Evolutionary conservation across 2,113 vertebrate species (phyloP).

Genomic region (Atrichornis clamosus): DNA sequence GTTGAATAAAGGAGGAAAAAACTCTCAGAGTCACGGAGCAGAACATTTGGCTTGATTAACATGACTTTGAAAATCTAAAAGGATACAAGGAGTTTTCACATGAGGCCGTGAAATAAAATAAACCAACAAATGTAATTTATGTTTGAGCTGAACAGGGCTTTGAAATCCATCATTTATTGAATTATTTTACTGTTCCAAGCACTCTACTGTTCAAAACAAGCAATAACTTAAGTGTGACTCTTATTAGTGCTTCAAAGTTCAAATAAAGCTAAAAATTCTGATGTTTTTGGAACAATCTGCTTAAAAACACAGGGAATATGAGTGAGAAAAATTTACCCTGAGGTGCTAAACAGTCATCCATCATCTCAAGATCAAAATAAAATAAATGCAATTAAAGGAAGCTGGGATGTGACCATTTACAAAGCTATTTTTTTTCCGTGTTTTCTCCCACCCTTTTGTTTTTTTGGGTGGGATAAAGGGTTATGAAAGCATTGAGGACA

Average conservation of each 20-base stretch:
- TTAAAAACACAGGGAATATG: not conserved
- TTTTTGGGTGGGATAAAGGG: not conserved
- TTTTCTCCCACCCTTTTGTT: accelerated
- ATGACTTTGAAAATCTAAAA: not conserved
- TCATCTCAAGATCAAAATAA: not conserved
- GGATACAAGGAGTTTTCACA: not conserved
- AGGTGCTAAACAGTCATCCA: not conserved
- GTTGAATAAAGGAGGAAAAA: not conserved
- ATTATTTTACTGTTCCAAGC: not conserved
- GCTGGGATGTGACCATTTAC: not conserved
- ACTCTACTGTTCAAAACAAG: not conserved
- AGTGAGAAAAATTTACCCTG: not conserved
- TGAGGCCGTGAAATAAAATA: not conserved
- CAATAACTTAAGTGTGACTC: not conserved
- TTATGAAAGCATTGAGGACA: not conserved
- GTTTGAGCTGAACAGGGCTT: not conserved
- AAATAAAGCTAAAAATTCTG: not conserved
- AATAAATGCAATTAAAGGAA: not conserved
- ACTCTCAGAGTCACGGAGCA: not conserved
- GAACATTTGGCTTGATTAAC: not conserved
- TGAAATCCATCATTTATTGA: not conserved
- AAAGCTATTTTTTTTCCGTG: not conserved
- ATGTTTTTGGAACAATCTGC: not conserved
- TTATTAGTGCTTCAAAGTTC: not conserved
- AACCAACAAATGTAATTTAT: not conserved